Conservation (phyloP, 2,797 vertebrate genomes). For the Danio jaintianensis region DNA sequence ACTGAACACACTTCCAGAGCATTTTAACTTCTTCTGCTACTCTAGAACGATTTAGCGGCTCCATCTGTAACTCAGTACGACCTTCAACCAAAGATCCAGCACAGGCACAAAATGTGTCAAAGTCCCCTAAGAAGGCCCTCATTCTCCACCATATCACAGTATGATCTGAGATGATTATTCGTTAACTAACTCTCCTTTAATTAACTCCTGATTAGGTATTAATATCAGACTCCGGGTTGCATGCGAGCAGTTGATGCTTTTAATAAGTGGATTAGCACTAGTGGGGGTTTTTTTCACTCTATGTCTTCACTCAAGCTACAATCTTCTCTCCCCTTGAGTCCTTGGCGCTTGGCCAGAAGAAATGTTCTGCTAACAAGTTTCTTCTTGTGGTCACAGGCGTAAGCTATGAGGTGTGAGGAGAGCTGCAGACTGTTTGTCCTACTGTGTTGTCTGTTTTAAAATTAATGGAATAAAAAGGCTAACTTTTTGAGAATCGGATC, state of each 20-base stretch:
- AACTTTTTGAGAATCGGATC: conserved; percentile 15
- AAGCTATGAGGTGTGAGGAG: conserved; percentile 46
- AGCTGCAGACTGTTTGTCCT: conserved; percentile 44
- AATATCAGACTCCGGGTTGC: conserved; percentile 74
- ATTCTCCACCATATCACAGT: conserved; percentile 65
- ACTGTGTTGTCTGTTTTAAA: conserved; percentile 34
- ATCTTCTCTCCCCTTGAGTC: conserved; percentile 46
- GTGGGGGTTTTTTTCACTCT: conserved; percentile 63
- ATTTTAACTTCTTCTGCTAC: background rate
- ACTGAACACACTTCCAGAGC: background rate
- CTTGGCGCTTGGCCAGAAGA: conserved; percentile 46
- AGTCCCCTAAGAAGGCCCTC: conserved; percentile 66
- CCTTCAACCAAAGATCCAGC: conserved; percentile 51
- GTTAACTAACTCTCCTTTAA: conserved; percentile 76
- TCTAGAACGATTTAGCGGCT: conserved; percentile 16
- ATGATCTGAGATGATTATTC: conserved; percentile 72
- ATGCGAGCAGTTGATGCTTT: conserved; percentile 76
- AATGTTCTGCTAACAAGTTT: conserved; percentile 68
- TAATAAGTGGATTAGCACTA: conserved; percentile 81
- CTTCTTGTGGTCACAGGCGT: conserved; percentile 69
- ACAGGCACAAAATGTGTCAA: conserved; percentile 36
- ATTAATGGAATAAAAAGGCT: conserved; percentile 16
- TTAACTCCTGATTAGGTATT: conserved; percentile 79
- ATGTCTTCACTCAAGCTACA: conserved; percentile 51
- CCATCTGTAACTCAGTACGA: conserved; percentile 34